A percentile compares a stretch with the other conserved stretches of the same genome.
Evolutionary conservation across 2,888 invertebrate species (phyloP).

Genomic region (Drosophila diplacantha): DNA sequence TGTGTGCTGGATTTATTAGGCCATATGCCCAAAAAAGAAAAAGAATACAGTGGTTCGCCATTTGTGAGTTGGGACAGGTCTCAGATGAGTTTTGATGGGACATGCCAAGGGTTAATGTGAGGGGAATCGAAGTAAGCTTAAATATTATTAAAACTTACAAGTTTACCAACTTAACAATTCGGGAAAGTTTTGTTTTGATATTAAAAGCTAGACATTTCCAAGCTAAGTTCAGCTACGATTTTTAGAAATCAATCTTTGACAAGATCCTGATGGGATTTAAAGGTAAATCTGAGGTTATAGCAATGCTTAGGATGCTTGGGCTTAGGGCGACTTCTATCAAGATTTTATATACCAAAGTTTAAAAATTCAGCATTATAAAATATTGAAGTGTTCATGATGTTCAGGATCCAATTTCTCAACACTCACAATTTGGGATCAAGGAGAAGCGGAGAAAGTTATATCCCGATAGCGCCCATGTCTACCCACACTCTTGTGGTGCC

Average conservation of each 20-base stretch:
- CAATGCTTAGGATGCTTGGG: too few relatives aligned
- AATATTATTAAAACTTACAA: not conserved
- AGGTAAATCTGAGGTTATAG: not conserved
- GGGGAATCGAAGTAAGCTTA: too few relatives aligned
- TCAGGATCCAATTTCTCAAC: not conserved
- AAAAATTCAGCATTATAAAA: not conserved
- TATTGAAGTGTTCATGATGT: not conserved
- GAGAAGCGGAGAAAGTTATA: not conserved
- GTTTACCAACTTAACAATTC: not conserved
- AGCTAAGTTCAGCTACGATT: accelerated
- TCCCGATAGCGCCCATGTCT: not conserved
- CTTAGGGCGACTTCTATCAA: too few relatives aligned
- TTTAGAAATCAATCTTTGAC: not conserved
- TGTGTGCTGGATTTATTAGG: constrained; percentile 53
- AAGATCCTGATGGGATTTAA: too few relatives aligned
- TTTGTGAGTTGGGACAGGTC: constrained; percentile 51
- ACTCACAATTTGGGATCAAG: not conserved
- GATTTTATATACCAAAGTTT: not conserved
- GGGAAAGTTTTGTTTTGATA: not conserved
- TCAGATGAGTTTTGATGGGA: constrained; percentile 17
- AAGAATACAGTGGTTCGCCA: constrained; percentile 8
- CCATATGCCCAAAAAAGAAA: constrained; percentile 25
- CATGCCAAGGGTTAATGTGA: not conserved
- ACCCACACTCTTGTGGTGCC: not conserved
- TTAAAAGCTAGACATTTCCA: not conserved